These are phyloP conservation scores for Eulemur rubriventer DNA, from an alignment of 2,797 vertebrate genomes.

Conservation along the genomic window DNA sequence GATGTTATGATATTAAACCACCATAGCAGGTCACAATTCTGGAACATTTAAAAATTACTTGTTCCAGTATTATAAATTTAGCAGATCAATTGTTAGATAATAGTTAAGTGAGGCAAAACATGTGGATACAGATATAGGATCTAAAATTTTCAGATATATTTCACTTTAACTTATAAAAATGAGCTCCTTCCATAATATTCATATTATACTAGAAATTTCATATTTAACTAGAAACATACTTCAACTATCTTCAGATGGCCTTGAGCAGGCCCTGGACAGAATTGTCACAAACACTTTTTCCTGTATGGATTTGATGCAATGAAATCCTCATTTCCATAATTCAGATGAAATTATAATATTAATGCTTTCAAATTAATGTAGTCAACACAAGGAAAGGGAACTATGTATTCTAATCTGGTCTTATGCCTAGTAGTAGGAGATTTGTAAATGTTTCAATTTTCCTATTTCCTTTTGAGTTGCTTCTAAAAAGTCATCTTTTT, in stretches of 20 bases:
- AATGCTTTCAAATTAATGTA: neutral
- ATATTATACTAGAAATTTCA: neutral
- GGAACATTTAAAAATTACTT: neutral
- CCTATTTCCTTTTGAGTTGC: neutral
- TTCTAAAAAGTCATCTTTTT: neutral
- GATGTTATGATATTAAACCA: neutral
- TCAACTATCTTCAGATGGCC: neutral
- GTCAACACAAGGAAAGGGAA: neutral
- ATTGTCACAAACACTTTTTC: neutral
- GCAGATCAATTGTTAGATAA: neutral
- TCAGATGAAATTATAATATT: neutral
- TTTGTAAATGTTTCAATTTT: neutral
- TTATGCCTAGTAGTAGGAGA: neutral
- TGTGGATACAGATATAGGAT: neutral
- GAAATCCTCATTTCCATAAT: neutral
- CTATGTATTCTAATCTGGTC: neutral
- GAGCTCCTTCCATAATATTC: neutral
- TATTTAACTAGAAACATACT: neutral
- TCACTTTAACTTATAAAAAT: neutral
- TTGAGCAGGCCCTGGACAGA: neutral
- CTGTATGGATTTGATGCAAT: neutral
- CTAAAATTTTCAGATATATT: neutral
- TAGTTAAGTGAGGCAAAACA: neutral
- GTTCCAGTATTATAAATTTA: neutral
- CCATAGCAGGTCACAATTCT: neutral